Conservation (phyloP, 2,888 invertebrate species). For the Monoplex corrugatus region DNA sequence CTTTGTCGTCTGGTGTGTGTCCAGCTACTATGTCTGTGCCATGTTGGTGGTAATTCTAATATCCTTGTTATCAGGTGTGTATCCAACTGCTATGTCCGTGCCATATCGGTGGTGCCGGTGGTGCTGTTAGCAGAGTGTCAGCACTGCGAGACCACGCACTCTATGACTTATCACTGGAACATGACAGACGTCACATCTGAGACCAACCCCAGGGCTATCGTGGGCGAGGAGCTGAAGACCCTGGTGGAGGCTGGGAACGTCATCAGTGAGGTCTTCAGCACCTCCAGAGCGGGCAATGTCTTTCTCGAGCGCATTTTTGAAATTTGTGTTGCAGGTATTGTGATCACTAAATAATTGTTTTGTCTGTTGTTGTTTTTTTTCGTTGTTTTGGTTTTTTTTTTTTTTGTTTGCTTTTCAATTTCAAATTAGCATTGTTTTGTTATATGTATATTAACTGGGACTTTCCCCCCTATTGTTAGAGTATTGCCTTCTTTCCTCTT, state of each 20-base stretch:
- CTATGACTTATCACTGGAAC: not conserved
- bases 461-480: too few relatives aligned
- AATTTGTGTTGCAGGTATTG: not conserved
- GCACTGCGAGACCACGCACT: not conserved
- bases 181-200: not conserved
- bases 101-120: not conserved
- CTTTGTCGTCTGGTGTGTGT: too few relatives aligned
- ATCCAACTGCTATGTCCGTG: not conserved
- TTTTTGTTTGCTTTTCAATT: not conserved
- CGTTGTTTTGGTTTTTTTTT: not conserved
- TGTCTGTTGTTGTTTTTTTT: not conserved
- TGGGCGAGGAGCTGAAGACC: not conserved
- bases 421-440: too few relatives aligned
- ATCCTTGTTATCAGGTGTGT: not conserved
- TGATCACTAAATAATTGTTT: not conserved
- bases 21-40: too few relatives aligned
- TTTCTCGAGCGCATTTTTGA: not conserved
- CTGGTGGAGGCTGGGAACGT: not conserved
- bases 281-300: not conserved
- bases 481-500: too few relatives aligned
- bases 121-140: not conserved
- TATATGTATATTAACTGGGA: too few relatives aligned
- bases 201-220: not conserved
- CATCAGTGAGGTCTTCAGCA: not conserved
- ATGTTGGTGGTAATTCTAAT: too few relatives aligned